phyloP scores from a whole-genome alignment of 2,797 vertebrate genomes.

The Epinephelus awoara region DNA sequence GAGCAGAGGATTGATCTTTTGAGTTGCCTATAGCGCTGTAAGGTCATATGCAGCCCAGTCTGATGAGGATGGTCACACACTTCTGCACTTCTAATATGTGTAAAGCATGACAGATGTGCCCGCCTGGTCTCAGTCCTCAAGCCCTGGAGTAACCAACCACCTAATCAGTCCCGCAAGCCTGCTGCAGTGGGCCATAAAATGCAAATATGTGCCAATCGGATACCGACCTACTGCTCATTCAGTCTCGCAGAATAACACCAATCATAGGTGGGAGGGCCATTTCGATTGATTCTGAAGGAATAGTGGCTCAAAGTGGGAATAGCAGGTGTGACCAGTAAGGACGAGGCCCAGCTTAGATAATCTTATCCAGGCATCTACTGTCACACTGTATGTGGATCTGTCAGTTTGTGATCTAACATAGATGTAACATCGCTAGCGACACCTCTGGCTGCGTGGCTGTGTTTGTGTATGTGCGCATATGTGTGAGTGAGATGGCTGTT shows the following conservation, averaged over 20 bases:
- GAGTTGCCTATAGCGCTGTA: neutral
- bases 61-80: conserved; percentile 14
- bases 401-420: conserved; percentile 46
- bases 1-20: conserved; percentile 26
- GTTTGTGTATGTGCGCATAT: conserved; percentile 23
- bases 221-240: conserved; percentile 47
- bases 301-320: conserved; percentile 14
- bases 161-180: conserved; percentile 79
- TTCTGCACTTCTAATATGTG: conserved; percentile 17
- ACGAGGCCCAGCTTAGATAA: conserved; percentile 36
- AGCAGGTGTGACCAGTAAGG: conserved; percentile 19
- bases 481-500: conserved; percentile 66
- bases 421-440: conserved; percentile 59
- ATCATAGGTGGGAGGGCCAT: conserved; percentile 25
- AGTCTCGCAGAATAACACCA: conserved; percentile 39
- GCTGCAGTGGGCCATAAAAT: conserved; percentile 88
- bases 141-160: conserved; percentile 61
- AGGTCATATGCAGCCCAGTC: neutral
- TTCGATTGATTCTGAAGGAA: conserved; percentile 34
- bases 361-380: conserved; percentile 26
- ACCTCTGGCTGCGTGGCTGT: conserved; percentile 49
- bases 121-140: conserved; percentile 22
- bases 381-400: conserved; percentile 32
- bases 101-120: conserved; percentile 63
- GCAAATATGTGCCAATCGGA: conserved; percentile 83